Evolutionary conservation across 2,113 vertebrate genomes (phyloP), one percentile per base, ranked within the genome.

Genomic region (Hippocampus mohnikei): DNA sequence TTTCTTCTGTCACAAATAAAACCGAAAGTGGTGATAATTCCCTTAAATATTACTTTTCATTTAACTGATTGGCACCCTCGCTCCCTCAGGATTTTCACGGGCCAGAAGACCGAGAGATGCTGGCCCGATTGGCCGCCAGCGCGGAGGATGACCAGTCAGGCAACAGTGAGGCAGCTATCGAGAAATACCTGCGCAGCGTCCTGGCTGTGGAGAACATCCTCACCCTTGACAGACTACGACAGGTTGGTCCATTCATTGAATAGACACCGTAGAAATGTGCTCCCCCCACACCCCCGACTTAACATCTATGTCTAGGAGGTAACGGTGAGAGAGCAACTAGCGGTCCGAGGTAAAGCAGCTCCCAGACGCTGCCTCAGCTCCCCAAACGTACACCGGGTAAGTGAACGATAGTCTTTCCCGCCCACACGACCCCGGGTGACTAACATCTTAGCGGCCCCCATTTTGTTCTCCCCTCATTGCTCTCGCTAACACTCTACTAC

Each of bases 161-260:
- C 0, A 95, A 96, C 63, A 95, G 95, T 0, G 95, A 97, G 77
- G 96, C 95, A 0, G 94, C 95, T n/a, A 96, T 98, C 0, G 96
- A 98, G 84, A 99, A 97, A 66, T 99, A 99, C 79, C 91, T 99
- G 56, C 81, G 96, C 37, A 98, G 96, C 0, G 95, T 99, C 33
- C 90, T 99, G 79, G 95, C 95, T 0, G 95, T 99, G 79, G 97
- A 99, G 88, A 98, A 99, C 90, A 98, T 99, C 60, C 93, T 99
- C 58, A 98, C 96, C 0, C 85, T 99, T 78, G 97, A 99, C 50
- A 88, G 95, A 2, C 92, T 98, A 48, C 93, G 97, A 82, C 97
- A 99, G 96, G 95, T 95, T 46, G 62, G n/a, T 11, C 12, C 12
- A 23, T 44, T 15, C 15, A 23, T 10, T 23, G 18, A 40, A 12